A percentile compares a stretch with the other conserved stretches of the same genome.
These are phyloP conservation scores for Raja brachyura DNA, from an alignment of 2,113 vertebrate genomes.

Conservation along the genomic window DNA sequence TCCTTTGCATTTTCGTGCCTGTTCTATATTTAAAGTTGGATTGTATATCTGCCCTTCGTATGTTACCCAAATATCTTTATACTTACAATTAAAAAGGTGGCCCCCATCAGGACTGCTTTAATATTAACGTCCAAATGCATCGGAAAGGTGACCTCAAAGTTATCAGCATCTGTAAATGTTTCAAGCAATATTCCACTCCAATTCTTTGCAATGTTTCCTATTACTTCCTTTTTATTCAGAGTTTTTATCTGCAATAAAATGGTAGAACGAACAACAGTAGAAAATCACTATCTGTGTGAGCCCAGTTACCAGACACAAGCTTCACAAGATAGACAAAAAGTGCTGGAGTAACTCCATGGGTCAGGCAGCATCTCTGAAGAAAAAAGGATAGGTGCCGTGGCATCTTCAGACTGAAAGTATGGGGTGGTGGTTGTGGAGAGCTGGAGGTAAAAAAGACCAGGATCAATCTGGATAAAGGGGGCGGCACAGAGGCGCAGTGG, in stretches of 20 bases:
- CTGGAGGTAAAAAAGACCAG: no score
- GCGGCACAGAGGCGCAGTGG: no score
- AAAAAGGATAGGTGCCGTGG: no score
- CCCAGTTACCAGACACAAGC: no score
- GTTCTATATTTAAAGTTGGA: no score
- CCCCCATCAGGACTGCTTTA: slow-evolving; percentile 48
- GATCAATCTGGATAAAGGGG: no score
- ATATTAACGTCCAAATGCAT: slow-evolving; percentile 46
- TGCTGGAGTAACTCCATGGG: no score
- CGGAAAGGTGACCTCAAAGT: slow-evolving; percentile 48
- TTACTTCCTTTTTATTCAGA: slow-evolving; percentile 43
- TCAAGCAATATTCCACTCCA: slow-evolving; percentile 50
- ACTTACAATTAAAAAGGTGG: slow-evolving; percentile 48
- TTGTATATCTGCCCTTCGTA: no score
- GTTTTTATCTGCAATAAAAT: slow-evolving; percentile 46
- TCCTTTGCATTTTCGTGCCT: background rate
- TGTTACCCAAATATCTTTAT: background rate
- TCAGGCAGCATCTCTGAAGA: no score
- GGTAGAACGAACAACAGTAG: background rate
- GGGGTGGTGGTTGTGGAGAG: no score
- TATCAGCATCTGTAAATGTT: slow-evolving; percentile 44
- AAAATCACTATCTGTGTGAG: background rate
- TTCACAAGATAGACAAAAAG: no score
- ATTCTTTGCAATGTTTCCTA: slow-evolving; percentile 55
- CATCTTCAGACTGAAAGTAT: no score